These are phyloP conservation scores for Agonopterix alstromeriana DNA, from an alignment of 2,888 invertebrate species.

Conservation along the genomic window DNA sequence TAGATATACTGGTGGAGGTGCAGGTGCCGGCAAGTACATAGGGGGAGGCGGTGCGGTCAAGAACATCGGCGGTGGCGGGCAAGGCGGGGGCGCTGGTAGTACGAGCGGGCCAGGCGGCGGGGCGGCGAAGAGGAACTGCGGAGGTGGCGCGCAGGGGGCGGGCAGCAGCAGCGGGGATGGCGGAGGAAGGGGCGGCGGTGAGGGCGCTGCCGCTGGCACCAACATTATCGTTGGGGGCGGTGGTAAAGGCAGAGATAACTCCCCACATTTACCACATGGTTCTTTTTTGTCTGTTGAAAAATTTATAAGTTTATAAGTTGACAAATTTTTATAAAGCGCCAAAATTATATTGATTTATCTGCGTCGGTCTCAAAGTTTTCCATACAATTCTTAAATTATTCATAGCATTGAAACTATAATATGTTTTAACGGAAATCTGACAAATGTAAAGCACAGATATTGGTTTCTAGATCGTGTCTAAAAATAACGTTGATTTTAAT, in stretches of 20 bases:
- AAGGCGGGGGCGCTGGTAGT: conserved; percentile 18
- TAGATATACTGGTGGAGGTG: too few relatives aligned
- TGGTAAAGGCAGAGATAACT: conserved; percentile 10
- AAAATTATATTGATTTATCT: too few relatives aligned
- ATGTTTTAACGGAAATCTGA: too few relatives aligned
- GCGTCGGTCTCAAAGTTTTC: too few relatives aligned
- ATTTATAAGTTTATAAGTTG: conserved; percentile 6
- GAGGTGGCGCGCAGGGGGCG: conserved; percentile 13
- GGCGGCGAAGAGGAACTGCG: conserved; percentile 11
- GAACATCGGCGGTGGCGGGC: conserved; percentile 16
- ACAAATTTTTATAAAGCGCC: too few relatives aligned
- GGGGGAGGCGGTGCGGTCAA: conserved; percentile 25
- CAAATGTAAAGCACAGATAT: too few relatives aligned
- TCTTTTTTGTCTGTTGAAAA: neutral
- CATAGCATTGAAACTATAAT: too few relatives aligned
- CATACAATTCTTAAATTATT: too few relatives aligned
- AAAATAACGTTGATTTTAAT: too few relatives aligned
- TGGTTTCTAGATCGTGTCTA: too few relatives aligned
- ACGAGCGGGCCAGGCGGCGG: conserved; percentile 14
- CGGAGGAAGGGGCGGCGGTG: conserved; percentile 24
- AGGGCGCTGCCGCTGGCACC: conserved; percentile 48
- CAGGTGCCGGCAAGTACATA: too few relatives aligned
- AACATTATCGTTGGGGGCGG: conserved; percentile 49
- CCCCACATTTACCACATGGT: conserved; percentile 17
- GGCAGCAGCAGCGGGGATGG: conserved; percentile 10